Evolutionary conservation across 2,888 invertebrate genomes (phyloP).

Genomic region (Thereva nobilitata): DNA sequence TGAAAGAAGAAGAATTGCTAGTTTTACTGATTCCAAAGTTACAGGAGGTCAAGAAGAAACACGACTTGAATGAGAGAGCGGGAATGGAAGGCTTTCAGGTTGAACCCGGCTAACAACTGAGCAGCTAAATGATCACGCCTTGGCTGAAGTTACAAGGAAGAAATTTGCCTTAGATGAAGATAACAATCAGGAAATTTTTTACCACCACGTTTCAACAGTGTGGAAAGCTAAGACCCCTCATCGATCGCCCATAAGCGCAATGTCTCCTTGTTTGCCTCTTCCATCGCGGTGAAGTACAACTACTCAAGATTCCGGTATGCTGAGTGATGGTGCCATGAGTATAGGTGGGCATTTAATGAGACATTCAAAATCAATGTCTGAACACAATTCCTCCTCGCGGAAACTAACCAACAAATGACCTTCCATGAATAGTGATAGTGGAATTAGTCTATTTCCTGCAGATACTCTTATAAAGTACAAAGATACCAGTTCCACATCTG

Average conservation of each 20-base stretch:
- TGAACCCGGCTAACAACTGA: constrained; percentile 51
- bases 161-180: constrained; percentile 77
- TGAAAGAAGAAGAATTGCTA: constrained; percentile 79
- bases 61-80: constrained; percentile 67
- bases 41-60: constrained; percentile 75
- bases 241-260: constrained; percentile 74
- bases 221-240: constrained; percentile 87
- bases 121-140: constrained; percentile 57
- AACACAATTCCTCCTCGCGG: constrained; percentile 59
- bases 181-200: constrained; percentile 83
- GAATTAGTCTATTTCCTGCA: constrained; percentile 59
- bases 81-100: constrained; percentile 62
- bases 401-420: constrained; percentile 59
- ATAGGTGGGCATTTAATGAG: constrained; percentile 58
- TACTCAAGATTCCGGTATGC: constrained; percentile 59
- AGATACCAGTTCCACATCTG: too few relatives aligned
- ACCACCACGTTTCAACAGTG: constrained; percentile 87
- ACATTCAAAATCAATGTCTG: constrained; percentile 59
- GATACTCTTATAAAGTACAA: constrained; percentile 59
- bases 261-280: constrained; percentile 63
- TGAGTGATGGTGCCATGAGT: constrained; percentile 58
- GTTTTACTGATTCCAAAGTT: constrained; percentile 80
- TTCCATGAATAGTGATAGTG: constrained; percentile 59
- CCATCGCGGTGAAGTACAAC: constrained; percentile 59
- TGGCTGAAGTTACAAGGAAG: constrained; percentile 77